Evolutionary conservation across 2,113 vertebrate species (phyloP), one percentile per base, ranked within the genome.

Genomic region (Xenotilapia caudafasciata): DNA sequence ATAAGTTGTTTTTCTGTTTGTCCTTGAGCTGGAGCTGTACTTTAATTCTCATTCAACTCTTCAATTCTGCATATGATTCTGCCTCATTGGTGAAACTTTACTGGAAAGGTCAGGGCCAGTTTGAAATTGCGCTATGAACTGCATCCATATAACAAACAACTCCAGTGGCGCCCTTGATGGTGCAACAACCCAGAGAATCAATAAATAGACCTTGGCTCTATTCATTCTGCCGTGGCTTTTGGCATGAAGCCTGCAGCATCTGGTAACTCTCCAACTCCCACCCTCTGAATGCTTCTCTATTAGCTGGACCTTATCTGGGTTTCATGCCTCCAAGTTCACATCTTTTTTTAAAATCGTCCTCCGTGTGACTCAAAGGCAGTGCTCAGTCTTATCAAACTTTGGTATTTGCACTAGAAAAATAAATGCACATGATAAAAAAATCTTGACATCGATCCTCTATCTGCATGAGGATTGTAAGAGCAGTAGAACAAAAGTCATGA

Each of bases 141-240:
- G 56, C 83, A 83, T 84, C 80, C 87, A 92, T 65, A 87, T 89
- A 92, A 89, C 92, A 91, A 94, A 92, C 86, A 93, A 86, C 87
- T 90, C 65, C 91, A 86, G 42, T 86, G 55, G 68, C 60, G 85
- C 84, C 92, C 88, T 88, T 85, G 89, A 90, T 90, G 82, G 70
- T 51, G 55, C 73, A 65, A 65, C 80, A 84, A 83, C 79, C 60
- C 70, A 45, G 80, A 80, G 88, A 91, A 94, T 94, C 92, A 85
- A 92, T 94, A 88, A 89, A 55, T 23, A 88, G 84, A 89, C 92
- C 91, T 89, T 88, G 85, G 83, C 83, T 90, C 28, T 83, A 79
- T 89, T 92, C 86, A 90, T 84, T 89, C 87, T 65, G 35, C 86
- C 31, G 2, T 79, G 60, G 80, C 84, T 83, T 83, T 80, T 93